Percentiles rank a stretch among this genome's conserved stretches.
phyloP scores from a whole-genome alignment of 2,888 invertebrate genomes.

The Aethes cnicana region DNA sequence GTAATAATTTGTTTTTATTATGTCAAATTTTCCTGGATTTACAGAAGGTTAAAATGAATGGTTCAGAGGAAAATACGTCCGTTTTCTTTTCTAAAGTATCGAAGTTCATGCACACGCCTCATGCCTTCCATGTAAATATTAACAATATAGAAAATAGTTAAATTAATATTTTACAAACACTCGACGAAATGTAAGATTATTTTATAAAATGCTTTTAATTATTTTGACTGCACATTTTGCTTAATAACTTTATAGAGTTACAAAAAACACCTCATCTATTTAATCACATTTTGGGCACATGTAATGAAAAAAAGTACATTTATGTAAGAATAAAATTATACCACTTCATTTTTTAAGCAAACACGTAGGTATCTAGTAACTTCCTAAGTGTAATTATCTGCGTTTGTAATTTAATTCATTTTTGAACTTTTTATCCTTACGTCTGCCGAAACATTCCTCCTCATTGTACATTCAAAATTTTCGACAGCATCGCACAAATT shows the following conservation, averaged over 20 bases:
- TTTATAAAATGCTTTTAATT: constrained; percentile 22
- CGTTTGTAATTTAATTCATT: background rate
- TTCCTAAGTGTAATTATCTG: too few species aligned
- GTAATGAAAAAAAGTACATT: background rate
- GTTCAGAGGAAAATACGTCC: constrained; percentile 42
- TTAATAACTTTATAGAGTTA: constrained; percentile 26
- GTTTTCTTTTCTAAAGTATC: constrained; percentile 45
- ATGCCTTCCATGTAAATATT: constrained; percentile 76
- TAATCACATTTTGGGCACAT: constrained; percentile 14
- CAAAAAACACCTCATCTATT: constrained; percentile 12
- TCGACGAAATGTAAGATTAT: constrained; percentile 25
- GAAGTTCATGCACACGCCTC: constrained; percentile 58
- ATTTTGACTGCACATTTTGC: constrained; percentile 25
- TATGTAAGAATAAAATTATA: background rate
- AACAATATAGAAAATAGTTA: constrained; percentile 36
- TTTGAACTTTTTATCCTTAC: constrained; percentile 5
- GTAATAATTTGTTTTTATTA: background rate
- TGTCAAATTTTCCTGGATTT: constrained; percentile 25
- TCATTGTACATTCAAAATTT: constrained; percentile 4
- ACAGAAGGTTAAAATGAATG: constrained; percentile 32
- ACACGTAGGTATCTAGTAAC: too few species aligned
- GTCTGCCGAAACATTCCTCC: constrained; percentile 9
- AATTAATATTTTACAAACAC: constrained; percentile 32
- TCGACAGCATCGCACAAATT: constrained; percentile 19
- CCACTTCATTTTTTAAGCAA: background rate